Percentiles rank a stretch among this genome's conserved stretches.
Evolutionary conservation across 2,797 vertebrate genomes (phyloP).

Genomic region (Eutrigla gurnardus): DNA sequence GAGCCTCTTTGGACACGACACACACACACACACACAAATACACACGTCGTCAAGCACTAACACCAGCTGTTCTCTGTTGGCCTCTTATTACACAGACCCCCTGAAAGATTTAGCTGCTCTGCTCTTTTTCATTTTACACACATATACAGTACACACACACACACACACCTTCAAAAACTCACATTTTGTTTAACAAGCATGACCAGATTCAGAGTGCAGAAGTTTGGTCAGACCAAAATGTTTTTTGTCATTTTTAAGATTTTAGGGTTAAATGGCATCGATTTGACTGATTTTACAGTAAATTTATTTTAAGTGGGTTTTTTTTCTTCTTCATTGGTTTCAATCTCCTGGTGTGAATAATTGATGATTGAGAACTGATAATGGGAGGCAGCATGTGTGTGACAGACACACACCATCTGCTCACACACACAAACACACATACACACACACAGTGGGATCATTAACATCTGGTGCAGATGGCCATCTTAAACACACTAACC

Average conservation of each 20-base stretch:
- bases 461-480: slow-evolving; percentile 82
- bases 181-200: not conserved
- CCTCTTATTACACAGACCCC: slow-evolving; percentile 65
- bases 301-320: not conserved
- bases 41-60: slow-evolving; percentile 32
- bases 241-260: not conserved
- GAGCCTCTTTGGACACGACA: slow-evolving; percentile 57
- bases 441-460: slow-evolving; percentile 45
- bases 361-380: slow-evolving; percentile 66
- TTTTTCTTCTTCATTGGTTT: slow-evolving; percentile 22
- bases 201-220: not conserved
- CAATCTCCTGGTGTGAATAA: slow-evolving; percentile 66
- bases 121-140: slow-evolving; percentile 36
- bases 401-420: slow-evolving; percentile 76
- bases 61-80: slow-evolving; percentile 76
- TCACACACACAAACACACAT: slow-evolving; percentile 31
- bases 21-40: slow-evolving; percentile 54
- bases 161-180: slow-evolving; percentile 13
- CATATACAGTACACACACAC: slow-evolving; percentile 7
- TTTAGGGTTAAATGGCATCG: not conserved
- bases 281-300: slow-evolving; percentile 9
- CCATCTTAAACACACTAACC: slow-evolving; percentile 50
- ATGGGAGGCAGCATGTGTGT: slow-evolving; percentile 67
- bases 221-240: not conserved
- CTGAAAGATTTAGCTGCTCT: slow-evolving; percentile 53